A percentile compares a stretch with the other conserved stretches of the same genome.
phyloP scores from a whole-genome alignment of 1,140 invertebrate species.

The Bombus sibiricus region DNA sequence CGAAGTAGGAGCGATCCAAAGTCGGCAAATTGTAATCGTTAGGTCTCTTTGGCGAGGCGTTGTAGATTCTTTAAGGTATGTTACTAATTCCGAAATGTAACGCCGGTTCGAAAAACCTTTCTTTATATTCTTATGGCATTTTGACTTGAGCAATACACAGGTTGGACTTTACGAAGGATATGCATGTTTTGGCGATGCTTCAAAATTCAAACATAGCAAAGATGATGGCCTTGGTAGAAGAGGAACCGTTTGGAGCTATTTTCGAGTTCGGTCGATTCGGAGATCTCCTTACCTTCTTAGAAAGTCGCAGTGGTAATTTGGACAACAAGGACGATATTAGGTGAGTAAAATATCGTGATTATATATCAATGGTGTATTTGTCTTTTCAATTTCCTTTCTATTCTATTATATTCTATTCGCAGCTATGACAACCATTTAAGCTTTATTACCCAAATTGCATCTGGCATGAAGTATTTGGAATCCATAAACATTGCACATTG shows the following conservation, averaged over 20 bases:
- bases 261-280: slow-evolving; percentile 93
- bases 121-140: not conserved
- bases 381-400: not conserved
- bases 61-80: slow-evolving; percentile 86
- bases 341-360: slow-evolving; percentile 57
- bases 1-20: slow-evolving; percentile 85
- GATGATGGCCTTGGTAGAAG: slow-evolving; percentile 91
- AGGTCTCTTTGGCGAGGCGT: slow-evolving; percentile 89
- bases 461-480: slow-evolving; percentile 93
- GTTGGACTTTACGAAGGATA: slow-evolving; percentile 93
- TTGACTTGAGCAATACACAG: slow-evolving; percentile 79
- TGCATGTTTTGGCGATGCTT: slow-evolving; percentile 90
- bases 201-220: slow-evolving; percentile 92
- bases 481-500: slow-evolving; percentile 90
- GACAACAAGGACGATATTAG: slow-evolving; percentile 75
- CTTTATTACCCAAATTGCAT: slow-evolving; percentile 92
- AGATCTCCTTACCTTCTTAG: slow-evolving; percentile 91
- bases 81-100: not conserved
- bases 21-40: slow-evolving; percentile 88
- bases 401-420: slow-evolving; percentile 77
- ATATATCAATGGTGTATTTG: not conserved
- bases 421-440: slow-evolving; percentile 90
- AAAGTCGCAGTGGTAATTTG: slow-evolving; percentile 75
- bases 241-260: slow-evolving; percentile 92
- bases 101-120: not conserved